Percentiles rank a stretch among this genome's conserved stretches.
Evolutionary conservation across 2,113 vertebrate species (phyloP).

Genomic region (Stomatorhinus ivindoensis): DNA sequence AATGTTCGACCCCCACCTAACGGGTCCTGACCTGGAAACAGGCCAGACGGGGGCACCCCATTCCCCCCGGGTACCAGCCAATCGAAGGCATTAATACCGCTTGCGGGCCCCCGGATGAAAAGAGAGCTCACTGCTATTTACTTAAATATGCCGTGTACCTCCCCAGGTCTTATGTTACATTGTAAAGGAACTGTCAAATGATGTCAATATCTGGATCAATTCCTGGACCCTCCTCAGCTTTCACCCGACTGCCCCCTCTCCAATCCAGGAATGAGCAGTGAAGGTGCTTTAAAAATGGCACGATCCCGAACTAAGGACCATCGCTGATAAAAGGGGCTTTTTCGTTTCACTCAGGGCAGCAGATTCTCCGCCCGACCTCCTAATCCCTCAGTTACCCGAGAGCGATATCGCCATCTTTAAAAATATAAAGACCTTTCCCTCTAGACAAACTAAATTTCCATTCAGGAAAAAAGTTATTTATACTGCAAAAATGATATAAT

Average conservation of each 20-base stretch:
- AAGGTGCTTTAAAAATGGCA: conserved; percentile 39
- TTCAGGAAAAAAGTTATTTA: not conserved
- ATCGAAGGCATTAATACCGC: not conserved
- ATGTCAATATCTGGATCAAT: conserved; percentile 63
- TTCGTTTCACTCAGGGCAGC: not conserved
- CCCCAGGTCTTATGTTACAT: conserved; percentile 44
- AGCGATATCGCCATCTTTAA: not conserved
- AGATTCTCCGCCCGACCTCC: not conserved
- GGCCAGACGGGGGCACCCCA: not conserved
- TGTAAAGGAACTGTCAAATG: conserved; percentile 57
- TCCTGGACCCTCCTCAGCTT: conserved; percentile 50
- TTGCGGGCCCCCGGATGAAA: conserved; percentile 21
- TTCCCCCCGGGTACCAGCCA: not conserved
- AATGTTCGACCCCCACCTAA: not conserved
- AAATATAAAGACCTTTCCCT: not conserved
- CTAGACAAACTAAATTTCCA: not conserved
- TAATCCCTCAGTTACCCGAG: not conserved
- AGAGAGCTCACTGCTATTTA: conserved; percentile 39
- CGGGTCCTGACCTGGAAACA: not conserved
- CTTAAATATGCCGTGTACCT: conserved; percentile 31
- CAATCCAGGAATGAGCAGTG: conserved; percentile 48
- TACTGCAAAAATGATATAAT: not conserved
- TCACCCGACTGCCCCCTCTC: conserved; percentile 24
- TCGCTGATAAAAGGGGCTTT: conserved; percentile 6
- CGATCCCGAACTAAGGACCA: conserved; percentile 23